Evolutionary conservation across 2,113 vertebrate genomes (phyloP).

Genomic region (Nothoprocta perdicaria): DNA sequence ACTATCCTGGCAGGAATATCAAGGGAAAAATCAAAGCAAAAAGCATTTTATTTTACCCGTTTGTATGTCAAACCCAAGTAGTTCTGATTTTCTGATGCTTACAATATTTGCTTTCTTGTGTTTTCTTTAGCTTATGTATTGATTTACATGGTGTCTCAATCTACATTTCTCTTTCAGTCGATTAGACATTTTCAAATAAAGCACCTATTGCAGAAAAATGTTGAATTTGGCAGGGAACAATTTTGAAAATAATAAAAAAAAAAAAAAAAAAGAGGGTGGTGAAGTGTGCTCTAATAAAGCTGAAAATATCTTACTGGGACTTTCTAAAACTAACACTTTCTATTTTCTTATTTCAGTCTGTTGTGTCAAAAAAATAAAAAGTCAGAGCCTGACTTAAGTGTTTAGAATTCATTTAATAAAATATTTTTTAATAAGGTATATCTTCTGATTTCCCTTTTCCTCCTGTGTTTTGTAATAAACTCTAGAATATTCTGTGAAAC

Average conservation of each 20-base stretch:
- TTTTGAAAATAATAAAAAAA: background rate
- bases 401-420: background rate
- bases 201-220: background rate
- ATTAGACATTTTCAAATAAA: slow-evolving; percentile 7
- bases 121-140: slow-evolving; percentile 13
- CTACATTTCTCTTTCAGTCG: background rate
- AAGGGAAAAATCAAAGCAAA: slow-evolving; percentile 24
- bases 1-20: slow-evolving; percentile 15
- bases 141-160: background rate
- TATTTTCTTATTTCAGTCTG: background rate
- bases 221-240: background rate
- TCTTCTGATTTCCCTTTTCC: background rate
- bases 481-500: background rate
- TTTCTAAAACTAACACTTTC: background rate
- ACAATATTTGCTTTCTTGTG: slow-evolving; percentile 7
- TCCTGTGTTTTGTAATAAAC: background rate
- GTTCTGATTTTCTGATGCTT: slow-evolving; percentile 5
- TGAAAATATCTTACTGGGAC: background rate
- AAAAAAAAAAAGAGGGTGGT: background rate
- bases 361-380: background rate
- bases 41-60: background rate
- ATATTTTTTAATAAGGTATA: background rate
- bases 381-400: background rate
- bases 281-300: background rate
- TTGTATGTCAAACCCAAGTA: slow-evolving; percentile 18